phyloP scores from a whole-genome alignment of 2,113 vertebrate species.

The Callorhinus ursinus region DNA sequence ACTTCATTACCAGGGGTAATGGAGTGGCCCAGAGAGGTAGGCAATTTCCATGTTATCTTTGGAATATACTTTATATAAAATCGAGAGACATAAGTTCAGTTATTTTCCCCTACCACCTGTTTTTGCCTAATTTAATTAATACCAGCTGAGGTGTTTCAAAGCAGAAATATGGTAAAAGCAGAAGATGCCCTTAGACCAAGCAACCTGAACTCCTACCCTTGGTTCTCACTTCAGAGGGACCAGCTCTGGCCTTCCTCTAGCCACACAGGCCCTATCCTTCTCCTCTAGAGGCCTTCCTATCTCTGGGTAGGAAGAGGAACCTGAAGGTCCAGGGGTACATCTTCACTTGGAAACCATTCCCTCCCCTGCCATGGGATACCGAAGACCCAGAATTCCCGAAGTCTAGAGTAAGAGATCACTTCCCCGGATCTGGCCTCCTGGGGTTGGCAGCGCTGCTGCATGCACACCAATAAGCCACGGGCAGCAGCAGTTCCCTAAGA shows the following conservation, averaged over 20 bases:
- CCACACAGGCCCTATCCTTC: neutral
- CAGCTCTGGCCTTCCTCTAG: neutral
- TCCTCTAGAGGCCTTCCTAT: neutral
- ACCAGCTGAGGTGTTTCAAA: neutral
- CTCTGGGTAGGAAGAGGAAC: neutral
- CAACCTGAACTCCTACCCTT: neutral
- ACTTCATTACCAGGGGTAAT: slow-evolving; percentile 3
- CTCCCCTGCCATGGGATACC: neutral
- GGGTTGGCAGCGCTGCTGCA: neutral
- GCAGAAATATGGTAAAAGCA: neutral
- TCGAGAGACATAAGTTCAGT: neutral
- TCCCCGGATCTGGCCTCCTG: neutral
- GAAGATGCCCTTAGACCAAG: neutral
- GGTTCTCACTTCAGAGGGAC: neutral
- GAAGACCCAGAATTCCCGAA: neutral
- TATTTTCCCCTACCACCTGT: neutral
- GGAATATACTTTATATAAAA: neutral
- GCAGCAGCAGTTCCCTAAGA: neutral
- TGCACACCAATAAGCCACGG: neutral
- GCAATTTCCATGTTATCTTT: neutral
- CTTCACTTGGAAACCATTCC: neutral
- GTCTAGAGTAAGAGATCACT: neutral
- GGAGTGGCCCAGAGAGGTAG: neutral
- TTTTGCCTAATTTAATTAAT: neutral
- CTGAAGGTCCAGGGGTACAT: neutral